Conservation (phyloP, 2,888 invertebrate species). For the Drosophila diplacantha region DNA sequence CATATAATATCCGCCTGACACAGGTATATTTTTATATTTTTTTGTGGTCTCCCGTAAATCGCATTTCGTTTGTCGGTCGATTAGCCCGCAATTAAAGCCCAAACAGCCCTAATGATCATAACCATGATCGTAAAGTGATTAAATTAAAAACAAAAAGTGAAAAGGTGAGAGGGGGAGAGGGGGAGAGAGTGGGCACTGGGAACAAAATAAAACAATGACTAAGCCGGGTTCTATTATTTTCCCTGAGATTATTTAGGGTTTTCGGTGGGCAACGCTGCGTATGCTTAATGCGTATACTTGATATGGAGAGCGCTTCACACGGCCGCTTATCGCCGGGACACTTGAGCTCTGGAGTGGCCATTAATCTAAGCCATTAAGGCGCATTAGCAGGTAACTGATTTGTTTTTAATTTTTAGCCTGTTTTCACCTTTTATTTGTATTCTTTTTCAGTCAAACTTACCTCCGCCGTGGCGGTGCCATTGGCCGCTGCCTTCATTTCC, state of each 20-base stretch:
- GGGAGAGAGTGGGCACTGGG: not conserved
- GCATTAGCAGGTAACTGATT: slow-evolving; percentile 7
- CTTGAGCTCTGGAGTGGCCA: slow-evolving; percentile 19
- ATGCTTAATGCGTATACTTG: slow-evolving; percentile 16
- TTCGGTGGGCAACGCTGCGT: not conserved
- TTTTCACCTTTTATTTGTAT: not conserved
- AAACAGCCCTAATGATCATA: slow-evolving; percentile 35
- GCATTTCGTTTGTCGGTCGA: slow-evolving; percentile 43
- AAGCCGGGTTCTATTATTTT: slow-evolving; percentile 1
- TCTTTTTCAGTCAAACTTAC: not conserved
- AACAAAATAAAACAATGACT: slow-evolving; percentile 2
- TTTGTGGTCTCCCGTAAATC: slow-evolving; percentile 19
- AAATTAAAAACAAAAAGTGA: slow-evolving; percentile 15
- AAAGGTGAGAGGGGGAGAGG: not conserved
- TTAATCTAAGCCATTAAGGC: slow-evolving; percentile 15
- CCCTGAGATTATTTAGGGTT: not conserved
- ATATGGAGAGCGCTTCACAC: not conserved
- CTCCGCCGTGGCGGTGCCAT: not conserved
- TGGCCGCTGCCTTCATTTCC: slow-evolving; percentile 9
- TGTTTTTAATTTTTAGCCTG: not conserved
- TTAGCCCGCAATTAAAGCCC: slow-evolving; percentile 38
- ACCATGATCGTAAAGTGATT: slow-evolving; percentile 39
- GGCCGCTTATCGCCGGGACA: slow-evolving; percentile 4
- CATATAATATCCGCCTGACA: slow-evolving; percentile 30
- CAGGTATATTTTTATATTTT: not conserved